Base-by-base conservation (phyloP, 2,888 invertebrate species). In the Oscheius sp. region DNA sequence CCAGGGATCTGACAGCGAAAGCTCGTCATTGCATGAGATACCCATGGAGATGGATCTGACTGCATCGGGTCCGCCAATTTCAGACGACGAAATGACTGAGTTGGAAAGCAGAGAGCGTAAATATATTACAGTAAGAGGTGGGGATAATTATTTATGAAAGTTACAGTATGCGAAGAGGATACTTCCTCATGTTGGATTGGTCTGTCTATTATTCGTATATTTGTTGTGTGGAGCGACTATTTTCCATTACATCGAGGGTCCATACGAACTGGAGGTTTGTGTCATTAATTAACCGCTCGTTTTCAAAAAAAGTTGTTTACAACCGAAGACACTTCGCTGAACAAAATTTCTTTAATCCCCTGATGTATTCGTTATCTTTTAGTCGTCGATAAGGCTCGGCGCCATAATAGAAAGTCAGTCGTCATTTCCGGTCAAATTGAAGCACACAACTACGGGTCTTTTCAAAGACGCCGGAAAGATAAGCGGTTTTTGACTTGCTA, bases 151-250 rank as follows among this genome's bases (percentile, higher is more conserved):
- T 20, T 25, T 17, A 50, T 17, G 10, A 31, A 33, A 6, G 5
- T 57, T 72, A 57, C 48, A 78, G 86, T 82, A 82, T 31, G 83
- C 84, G 4, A 81, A 83, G 70, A 69, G 83, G 23, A 81, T 86
- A n/a, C 65, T 85, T 6, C 86, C 86, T 5, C 86, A 86, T 71
- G 82, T 87, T 39, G 86, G 87, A 0, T 67, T 86, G 5, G 86
- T 86, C n/a, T 52, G 82, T 5, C 71, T 86, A 27, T 67, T 86
- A 25, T 75, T 83, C 48, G 67, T 74, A 12, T 86, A 86, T 70
- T 65, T 87, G 3, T 55, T 86, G 3, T 73, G 83, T 8, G 86
- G 86, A 17, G 86, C 86, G 4, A 79, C 81, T 8, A 76, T 86
- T n/a, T 86, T 86, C 57, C 81, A 82, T 53, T 71, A 75, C 34